Conservation (phyloP, 2,888 invertebrate genomes). For the Pachydiplax longipennis region DNA sequence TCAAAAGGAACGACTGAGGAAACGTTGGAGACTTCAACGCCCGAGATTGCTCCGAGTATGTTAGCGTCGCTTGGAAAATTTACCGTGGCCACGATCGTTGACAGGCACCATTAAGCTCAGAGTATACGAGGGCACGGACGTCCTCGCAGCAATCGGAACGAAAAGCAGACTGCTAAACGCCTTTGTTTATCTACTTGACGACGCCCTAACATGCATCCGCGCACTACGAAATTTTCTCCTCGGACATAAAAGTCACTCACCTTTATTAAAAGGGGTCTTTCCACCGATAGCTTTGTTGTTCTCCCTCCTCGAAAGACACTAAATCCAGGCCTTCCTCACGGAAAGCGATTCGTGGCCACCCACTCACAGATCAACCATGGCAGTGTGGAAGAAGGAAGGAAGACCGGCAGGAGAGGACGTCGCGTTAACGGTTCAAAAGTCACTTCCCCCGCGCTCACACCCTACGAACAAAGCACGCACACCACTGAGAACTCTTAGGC, state of each 20-base stretch:
- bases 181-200: not conserved
- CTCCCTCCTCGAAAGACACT: not conserved
- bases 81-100: not conserved
- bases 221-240: not conserved
- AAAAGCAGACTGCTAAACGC: not conserved
- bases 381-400: not conserved
- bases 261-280: not conserved
- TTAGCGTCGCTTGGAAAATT: not conserved
- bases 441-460: constrained; percentile 34
- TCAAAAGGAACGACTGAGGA: not conserved
- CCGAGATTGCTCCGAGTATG: not conserved
- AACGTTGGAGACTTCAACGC: not conserved
- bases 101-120: not conserved
- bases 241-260: not conserved
- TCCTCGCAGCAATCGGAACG: not conserved
- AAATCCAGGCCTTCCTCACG: constrained; percentile 24
- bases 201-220: not conserved
- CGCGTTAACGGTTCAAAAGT: constrained; percentile 29
- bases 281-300: not conserved
- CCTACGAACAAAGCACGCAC: constrained; percentile 6
- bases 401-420: not conserved
- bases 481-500: constrained; percentile 16
- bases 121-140: not conserved
- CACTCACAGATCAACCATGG: constrained; percentile 28
- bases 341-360: constrained; percentile 20